Conservation (phyloP, 2,113 vertebrate species). For the Oenanthe melanoleuca region DNA sequence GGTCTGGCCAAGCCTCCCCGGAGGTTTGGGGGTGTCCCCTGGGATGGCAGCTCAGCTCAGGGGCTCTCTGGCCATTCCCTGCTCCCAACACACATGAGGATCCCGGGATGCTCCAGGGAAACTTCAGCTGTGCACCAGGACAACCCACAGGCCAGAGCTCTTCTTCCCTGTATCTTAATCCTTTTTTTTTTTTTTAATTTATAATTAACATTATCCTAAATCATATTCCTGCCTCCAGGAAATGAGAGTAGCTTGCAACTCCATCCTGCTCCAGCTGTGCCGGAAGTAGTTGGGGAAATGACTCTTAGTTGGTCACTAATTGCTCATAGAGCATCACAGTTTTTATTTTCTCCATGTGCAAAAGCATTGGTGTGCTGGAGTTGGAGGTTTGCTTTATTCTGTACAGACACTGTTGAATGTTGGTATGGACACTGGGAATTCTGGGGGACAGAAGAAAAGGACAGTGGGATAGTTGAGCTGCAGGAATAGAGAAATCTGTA, state of each 20-base stretch:
- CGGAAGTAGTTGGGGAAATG: not conserved
- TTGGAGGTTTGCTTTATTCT: not conserved
- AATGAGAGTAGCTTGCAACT: accelerated
- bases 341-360: not conserved
- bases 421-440: accelerated
- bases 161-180: accelerated
- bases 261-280: not conserved
- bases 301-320: not conserved
- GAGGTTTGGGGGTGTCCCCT: not conserved
- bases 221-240: not conserved
- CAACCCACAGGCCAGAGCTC: accelerated
- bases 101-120: not conserved
- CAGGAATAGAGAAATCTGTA: not conserved
- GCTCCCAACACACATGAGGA: not conserved
- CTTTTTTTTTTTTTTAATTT: not conserved
- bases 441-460: not conserved
- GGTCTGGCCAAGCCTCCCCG: accelerated
- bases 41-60: not conserved
- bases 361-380: not conserved
- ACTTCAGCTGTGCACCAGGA: not conserved
- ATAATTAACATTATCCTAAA: accelerated
- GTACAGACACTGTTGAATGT: not conserved
- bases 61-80: not conserved
- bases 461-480: accelerated
- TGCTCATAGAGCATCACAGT: accelerated